Conservation (phyloP, 1,140 invertebrate genomes). For the Atta colombica region DNA sequence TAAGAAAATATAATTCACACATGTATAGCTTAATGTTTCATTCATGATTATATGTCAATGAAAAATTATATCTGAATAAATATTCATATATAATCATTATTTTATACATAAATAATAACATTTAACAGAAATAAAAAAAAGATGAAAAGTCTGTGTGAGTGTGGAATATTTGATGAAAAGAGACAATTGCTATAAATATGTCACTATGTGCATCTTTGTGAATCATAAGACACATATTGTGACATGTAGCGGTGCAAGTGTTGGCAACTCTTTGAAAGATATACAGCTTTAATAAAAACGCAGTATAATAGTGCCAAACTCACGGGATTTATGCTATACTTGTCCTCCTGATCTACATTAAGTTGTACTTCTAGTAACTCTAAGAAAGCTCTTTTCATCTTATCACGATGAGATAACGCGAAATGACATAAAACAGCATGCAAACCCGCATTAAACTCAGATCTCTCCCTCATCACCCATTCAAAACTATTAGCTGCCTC, state of each 20-base stretch:
- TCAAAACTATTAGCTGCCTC: conserved; percentile 99
- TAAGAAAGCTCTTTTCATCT: conserved; percentile 97
- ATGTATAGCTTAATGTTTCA: not conserved
- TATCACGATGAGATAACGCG: conserved; percentile 96
- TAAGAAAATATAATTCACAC: conserved; percentile 3
- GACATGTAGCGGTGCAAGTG: conserved; percentile 26
- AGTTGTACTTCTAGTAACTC: conserved; percentile 95
- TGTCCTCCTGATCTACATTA: conserved; percentile 94
- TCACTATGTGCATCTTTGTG: conserved; percentile 17
- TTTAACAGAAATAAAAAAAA: not conserved
- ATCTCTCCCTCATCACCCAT: conserved; percentile 98
- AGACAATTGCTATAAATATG: conserved; percentile 10
- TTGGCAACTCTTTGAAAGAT: conserved; percentile 10
- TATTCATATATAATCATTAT: not conserved
- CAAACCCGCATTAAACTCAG: conserved; percentile 95
- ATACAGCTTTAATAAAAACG: not conserved
- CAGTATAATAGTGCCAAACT: conserved; percentile 68
- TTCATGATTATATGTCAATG: not conserved
- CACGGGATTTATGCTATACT: conserved; percentile 88
- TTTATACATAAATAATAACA: not conserved
- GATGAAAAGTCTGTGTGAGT: not conserved
- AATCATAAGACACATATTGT: conserved; percentile 12
- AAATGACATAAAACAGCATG: conserved; percentile 98
- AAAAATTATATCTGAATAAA: conserved; percentile 7
- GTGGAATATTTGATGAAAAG: conserved; percentile 11